Evolutionary conservation across 2,113 vertebrate species (phyloP).

Genomic region (Hydropotes inermis): DNA sequence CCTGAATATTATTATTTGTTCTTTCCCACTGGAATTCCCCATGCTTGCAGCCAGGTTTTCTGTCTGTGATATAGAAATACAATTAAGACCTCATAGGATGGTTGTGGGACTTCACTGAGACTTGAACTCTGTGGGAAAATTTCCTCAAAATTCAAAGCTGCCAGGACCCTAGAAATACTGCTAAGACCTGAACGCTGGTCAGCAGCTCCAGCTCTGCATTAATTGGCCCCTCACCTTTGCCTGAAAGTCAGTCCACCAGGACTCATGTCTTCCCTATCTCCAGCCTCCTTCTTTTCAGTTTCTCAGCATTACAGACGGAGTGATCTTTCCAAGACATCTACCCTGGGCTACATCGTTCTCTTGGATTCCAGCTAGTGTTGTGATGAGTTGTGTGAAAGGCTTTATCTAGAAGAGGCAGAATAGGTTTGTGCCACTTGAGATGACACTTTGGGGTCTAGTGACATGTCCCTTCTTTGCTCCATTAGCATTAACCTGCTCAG

Average conservation of each 20-base stretch:
- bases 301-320: background rate
- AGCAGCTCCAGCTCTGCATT: accelerated
- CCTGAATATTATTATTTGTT: background rate
- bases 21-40: background rate
- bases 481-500: background rate
- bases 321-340: background rate
- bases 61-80: background rate
- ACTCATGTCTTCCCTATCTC: background rate
- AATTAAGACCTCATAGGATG: background rate
- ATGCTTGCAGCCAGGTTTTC: background rate
- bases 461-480: background rate
- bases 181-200: background rate
- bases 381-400: accelerated
- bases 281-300: background rate
- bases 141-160: background rate
- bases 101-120: background rate
- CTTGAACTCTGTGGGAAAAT: background rate
- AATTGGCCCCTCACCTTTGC: background rate
- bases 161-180: background rate
- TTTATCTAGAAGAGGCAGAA: background rate
- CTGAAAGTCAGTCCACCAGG: background rate
- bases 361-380: background rate
- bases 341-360: accelerated
- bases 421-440: background rate
- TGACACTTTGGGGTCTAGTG: background rate